Base-by-base conservation (phyloP, 2,888 invertebrate genomes). In the Lycophotia porphyrea region DNA sequence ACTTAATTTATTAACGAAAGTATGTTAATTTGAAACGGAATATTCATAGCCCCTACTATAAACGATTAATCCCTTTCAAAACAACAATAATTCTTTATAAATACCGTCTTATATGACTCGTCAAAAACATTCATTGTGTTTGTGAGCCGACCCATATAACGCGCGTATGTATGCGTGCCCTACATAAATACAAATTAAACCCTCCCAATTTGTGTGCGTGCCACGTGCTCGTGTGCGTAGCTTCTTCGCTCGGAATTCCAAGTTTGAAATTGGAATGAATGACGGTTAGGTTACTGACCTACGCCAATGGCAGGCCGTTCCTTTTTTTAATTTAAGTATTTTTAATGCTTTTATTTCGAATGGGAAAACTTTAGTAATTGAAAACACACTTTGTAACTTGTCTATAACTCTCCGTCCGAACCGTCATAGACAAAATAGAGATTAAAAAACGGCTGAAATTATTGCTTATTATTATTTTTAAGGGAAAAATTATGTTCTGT, bases 251-350 rank as follows among this genome's bases (percentile, higher is more conserved):
- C 93, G 93, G 94, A 94, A 94, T 95, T 95, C 93, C 94, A 96
- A 96, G 93, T 95, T 96, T 94, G 93, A 94, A 95, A 95, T 95
- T 95, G 94, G 94, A 95, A 95, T 95, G 95, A 96, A 95, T 95
- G 95, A 94, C 95, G 95, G 92, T 93, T 93, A 93, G 95, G 95
- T 96, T 94, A 93, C 95, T 95, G 95, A 96, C 95, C 96, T 95
- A 95, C 87, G 93, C 90, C 93, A 94, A 93, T 89, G 84, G 87
- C 80, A 84, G 70, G 76, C 81, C 80, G 78, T 80, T 76, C 58
- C 52, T 81, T 83, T 83, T 82, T 81, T 65, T 44, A 44, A 81
- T 74, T 55, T 69, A 52, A n/a, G 61, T 74, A 77, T 74, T 67
- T 68, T 27, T 64, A 74, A 31, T 24, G 15, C 42, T 69, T 61